Percentiles rank a stretch among this genome's conserved stretches.
phyloP scores from a whole-genome alignment of 2,888 invertebrate genomes.

The Agonopterix alstromeriana region DNA sequence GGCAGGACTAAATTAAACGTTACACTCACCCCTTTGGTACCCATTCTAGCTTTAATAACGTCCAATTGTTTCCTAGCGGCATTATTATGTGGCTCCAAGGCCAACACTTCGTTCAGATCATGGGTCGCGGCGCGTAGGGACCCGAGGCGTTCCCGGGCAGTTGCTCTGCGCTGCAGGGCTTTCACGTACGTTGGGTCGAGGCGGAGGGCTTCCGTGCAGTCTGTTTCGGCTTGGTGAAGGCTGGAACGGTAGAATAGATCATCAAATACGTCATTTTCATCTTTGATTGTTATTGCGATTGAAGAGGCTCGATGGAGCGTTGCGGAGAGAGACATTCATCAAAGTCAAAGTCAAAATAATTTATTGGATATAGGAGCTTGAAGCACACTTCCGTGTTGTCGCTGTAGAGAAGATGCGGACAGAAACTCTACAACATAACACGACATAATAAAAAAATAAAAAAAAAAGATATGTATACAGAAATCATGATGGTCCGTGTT shows the following conservation, averaged over 20 bases:
- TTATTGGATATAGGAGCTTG: too few relatives aligned
- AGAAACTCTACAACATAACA: too few relatives aligned
- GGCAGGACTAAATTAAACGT: neutral
- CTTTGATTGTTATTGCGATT: too few relatives aligned
- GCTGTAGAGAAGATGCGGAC: too few relatives aligned
- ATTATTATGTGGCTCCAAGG: conserved; percentile 87
- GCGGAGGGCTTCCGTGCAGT: conserved; percentile 87
- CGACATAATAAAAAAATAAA: too few relatives aligned
- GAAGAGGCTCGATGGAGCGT: too few relatives aligned
- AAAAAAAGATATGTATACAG: too few relatives aligned
- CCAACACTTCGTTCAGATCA: conserved; percentile 83
- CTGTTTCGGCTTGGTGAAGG: conserved; percentile 83
- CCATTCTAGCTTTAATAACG: conserved; percentile 71
- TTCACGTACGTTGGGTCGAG: conserved; percentile 89
- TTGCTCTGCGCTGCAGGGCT: conserved; percentile 88
- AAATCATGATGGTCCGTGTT: too few relatives aligned
- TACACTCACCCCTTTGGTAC: conserved; percentile 62
- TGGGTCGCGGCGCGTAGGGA: conserved; percentile 82
- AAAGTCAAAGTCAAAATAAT: too few relatives aligned
- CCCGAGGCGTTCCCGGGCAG: conserved; percentile 83
- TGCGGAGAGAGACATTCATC: too few relatives aligned
- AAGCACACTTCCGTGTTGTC: too few relatives aligned
- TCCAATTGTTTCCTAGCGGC: conserved; percentile 80
- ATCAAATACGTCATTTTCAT: too few relatives aligned
- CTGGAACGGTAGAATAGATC: conserved; percentile 45